Base-by-base conservation (phyloP, 2,888 invertebrate species). In the Zaprionus lineosus region DNA sequence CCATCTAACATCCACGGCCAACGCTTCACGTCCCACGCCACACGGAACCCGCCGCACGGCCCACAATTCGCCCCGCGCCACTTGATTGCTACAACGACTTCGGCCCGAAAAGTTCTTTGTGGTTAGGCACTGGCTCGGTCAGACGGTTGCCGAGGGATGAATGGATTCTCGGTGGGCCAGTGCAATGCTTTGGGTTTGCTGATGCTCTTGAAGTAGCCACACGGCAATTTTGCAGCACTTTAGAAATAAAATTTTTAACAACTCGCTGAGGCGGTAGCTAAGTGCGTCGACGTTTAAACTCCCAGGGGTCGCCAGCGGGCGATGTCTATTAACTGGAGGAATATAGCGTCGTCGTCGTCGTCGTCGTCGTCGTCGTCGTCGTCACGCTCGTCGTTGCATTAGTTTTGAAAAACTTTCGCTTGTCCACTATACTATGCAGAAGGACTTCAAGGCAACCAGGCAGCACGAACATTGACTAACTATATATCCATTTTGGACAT, bases 271-370 rank as follows among this genome's bases (percentile, higher is more conserved):
- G 85, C 75, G 79, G 72, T 58, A 72, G 83, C 75, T 84, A 75
- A 78, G 85, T 78, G 85, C 83, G 76, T 78, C 64, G 81, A 72
- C 84, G 75, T 65, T 82, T 78, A 82, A 78, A 75, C 58, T 68
- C 60, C 75, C 82, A 69, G 56, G 36, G 73, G 69, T 53, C 41
- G 60, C 37, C 47, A 31, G 44, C 26, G 43, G 43, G 33, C 21
- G 28, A 6, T 41, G 44, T 81, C 56, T 61, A 74, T 81, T 78
- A 82, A 64, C 61, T 61, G 66, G 63, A 34, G 33, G 31, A 19
- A 12, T n/a, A 11, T 40, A 15, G 37, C 51, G 37, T 12, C 43
- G 34, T 26, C 36, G 16, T 8, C 15, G 29, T 29, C 24, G 41
- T 37, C 43, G 47, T 58, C 36, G 41, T n/a, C 36, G 31, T 21